Evolutionary conservation across 2,797 vertebrate species (phyloP).

Genomic region (Salmo trutta): DNA sequence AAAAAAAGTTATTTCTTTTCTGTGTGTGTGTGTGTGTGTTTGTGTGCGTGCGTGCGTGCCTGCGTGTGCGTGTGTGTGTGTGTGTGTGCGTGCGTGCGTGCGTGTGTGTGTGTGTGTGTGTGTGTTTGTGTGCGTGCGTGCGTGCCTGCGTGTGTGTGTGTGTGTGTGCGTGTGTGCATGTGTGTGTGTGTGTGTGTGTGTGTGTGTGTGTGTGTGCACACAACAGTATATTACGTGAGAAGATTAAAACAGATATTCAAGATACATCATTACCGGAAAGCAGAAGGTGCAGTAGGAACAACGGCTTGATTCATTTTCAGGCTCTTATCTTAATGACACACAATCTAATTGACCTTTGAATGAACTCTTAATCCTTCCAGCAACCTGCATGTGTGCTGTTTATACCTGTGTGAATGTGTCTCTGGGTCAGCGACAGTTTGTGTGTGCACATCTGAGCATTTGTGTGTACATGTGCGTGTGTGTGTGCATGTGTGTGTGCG

Average conservation of each 20-base stretch:
- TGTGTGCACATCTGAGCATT: neutral
- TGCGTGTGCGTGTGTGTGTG: too few relatives aligned
- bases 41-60: too few relatives aligned
- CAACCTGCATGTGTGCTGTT: too few relatives aligned
- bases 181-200: too few relatives aligned
- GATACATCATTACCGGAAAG: neutral
- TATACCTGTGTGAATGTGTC: conserved; percentile 6
- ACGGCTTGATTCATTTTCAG: neutral
- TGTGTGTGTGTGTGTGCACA: too few relatives aligned
- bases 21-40: neutral
- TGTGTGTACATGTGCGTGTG: conserved; percentile 3
- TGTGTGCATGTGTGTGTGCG: neutral
- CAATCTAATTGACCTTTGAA: neutral
- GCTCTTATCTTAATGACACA: neutral
- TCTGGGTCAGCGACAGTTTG: conserved; percentile 1
- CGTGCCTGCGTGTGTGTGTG: too few relatives aligned
- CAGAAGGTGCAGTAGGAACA: neutral
- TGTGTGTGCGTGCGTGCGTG: too few relatives aligned
- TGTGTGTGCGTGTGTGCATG: too few relatives aligned
- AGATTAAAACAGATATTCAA: neutral
- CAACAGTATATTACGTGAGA: neutral
- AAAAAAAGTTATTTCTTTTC: neutral
- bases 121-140: too few relatives aligned
- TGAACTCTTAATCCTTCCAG: neutral
- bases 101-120: neutral